Percentiles rank a stretch among this genome's conserved stretches.
These are phyloP conservation scores for Zeugodacus cucurbitae DNA, from an alignment of 1,140 invertebrate genomes.

Conservation along the genomic window DNA sequence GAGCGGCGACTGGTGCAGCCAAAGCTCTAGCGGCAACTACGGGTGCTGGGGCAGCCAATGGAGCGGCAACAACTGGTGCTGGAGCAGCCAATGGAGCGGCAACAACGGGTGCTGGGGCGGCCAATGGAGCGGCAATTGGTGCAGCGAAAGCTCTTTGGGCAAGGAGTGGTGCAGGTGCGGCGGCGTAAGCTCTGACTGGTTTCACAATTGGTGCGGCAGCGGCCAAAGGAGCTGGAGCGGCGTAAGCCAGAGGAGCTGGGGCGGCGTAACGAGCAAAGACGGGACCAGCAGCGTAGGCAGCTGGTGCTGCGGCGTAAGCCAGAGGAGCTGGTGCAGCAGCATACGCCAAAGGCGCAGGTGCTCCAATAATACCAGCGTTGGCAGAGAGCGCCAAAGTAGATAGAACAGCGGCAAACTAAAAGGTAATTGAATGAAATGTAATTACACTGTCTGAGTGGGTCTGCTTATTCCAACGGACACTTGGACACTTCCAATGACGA, in stretches of 20 bases:
- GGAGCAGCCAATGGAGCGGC: slow-evolving; percentile 42
- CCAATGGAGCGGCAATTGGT: slow-evolving; percentile 46
- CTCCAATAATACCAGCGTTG: slow-evolving; percentile 51
- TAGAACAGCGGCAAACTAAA: slow-evolving; percentile 61
- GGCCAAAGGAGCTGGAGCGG: slow-evolving; percentile 41
- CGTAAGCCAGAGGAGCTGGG: slow-evolving; percentile 42
- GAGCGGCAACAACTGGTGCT: slow-evolving; percentile 51
- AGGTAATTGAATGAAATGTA: not conserved
- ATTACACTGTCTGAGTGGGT: not conserved
- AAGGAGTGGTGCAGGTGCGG: slow-evolving; percentile 52
- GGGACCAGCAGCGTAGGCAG: slow-evolving; percentile 45
- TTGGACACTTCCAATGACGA: not conserved
- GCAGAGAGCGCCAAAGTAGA: slow-evolving; percentile 60
- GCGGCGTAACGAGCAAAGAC: slow-evolving; percentile 42
- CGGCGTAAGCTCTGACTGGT: slow-evolving; percentile 45
- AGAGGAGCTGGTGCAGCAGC: slow-evolving; percentile 54
- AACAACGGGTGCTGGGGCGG: slow-evolving; percentile 46
- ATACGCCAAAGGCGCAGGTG: slow-evolving; percentile 52
- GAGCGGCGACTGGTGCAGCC: slow-evolving; percentile 53
- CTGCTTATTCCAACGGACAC: not conserved
- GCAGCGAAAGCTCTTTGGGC: slow-evolving; percentile 42
- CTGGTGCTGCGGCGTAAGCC: slow-evolving; percentile 45
- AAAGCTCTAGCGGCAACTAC: slow-evolving; percentile 44
- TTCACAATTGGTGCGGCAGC: slow-evolving; percentile 46
- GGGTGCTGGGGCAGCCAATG: slow-evolving; percentile 46